Evolutionary conservation across 1,140 invertebrate genomes (phyloP), one percentile per base, ranked within the genome.

Genomic region (Zaprionus capensis): DNA sequence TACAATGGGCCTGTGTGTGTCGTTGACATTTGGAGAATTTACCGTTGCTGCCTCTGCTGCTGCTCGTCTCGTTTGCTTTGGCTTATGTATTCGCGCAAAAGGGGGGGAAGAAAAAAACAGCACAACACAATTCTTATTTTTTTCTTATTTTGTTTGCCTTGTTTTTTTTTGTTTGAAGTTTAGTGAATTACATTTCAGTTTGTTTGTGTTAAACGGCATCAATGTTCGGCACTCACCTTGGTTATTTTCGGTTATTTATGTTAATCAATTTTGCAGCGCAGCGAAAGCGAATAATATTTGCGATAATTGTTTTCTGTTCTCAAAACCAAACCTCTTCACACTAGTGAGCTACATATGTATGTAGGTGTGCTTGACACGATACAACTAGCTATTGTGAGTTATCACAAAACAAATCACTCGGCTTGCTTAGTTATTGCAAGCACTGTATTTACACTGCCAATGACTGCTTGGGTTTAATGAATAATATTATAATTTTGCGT

Each of bases 281-380:
- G 71, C 75, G 70, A 72, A 76, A 72, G 69, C 64, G 64, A 73
- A 73, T 73, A 68, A 64, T 77, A 77, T 73, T 62, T 68, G 63
- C 70, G 70, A 73, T 81, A 84, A 78, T 84, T 84, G 81, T 84
- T 79, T 79, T 82, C 63, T 75, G 67, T 65, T 74, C 62, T 77
- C 62, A 76, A 71, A 76, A 70, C 44, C 46, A 73, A 70, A 71
- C 67, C 69, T 78, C 65, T 49, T 59, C 67, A 71, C 61, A 68
- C 31, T 34, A 11, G 28, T 31, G 28, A 51, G 76, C 56, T 66
- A 65, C 63, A 56, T 65, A 63, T 73, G 81, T 51, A 63, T 73
- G 81, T 51, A 58, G 70, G 81, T 66, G 74, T 71, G 65, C 74
- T 80, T 71, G 55, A 68, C 75, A 85, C 82, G 82, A 49, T 72